Evolutionary conservation across 2,797 vertebrate genomes (phyloP).

Genomic region (Schizopygopsis malacanthus): DNA sequence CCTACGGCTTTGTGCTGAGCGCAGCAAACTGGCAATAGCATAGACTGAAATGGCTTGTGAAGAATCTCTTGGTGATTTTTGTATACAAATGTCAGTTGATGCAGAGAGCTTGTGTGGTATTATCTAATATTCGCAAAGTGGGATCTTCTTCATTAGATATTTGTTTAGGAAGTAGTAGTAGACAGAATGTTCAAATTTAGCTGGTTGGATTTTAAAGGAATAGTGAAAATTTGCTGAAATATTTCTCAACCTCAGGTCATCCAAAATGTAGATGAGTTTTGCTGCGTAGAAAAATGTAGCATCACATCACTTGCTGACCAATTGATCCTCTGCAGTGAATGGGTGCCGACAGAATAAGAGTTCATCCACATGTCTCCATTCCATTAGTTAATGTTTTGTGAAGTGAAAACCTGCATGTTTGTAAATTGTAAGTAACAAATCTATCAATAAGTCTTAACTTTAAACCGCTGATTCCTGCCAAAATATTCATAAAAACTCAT

Average conservation of each 20-base stretch:
- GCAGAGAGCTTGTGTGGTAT: slow-evolving; percentile 4
- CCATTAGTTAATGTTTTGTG: background rate
- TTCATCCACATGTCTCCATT: background rate
- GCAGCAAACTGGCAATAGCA: slow-evolving; percentile 65
- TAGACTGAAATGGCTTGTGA: slow-evolving; percentile 59
- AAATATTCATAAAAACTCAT: too few species aligned
- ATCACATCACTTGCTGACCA: background rate
- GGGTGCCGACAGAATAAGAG: background rate
- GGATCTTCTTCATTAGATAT: background rate
- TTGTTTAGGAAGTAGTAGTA: background rate
- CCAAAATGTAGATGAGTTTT: background rate
- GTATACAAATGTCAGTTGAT: slow-evolving; percentile 28
- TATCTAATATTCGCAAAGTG: background rate
- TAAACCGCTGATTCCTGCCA: background rate
- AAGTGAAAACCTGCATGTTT: background rate
- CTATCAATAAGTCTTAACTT: background rate
- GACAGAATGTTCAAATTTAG: background rate
- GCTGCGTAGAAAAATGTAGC: background rate
- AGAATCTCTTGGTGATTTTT: slow-evolving; percentile 55
- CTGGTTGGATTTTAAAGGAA: background rate
- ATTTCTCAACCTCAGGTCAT: background rate
- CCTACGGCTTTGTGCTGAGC: slow-evolving; percentile 72
- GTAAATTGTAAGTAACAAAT: background rate
- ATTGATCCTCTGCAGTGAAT: background rate
- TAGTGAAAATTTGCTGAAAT: background rate